Evolutionary conservation across 2,797 vertebrate species (phyloP).

Genomic region (Monodelphis domestica): DNA sequence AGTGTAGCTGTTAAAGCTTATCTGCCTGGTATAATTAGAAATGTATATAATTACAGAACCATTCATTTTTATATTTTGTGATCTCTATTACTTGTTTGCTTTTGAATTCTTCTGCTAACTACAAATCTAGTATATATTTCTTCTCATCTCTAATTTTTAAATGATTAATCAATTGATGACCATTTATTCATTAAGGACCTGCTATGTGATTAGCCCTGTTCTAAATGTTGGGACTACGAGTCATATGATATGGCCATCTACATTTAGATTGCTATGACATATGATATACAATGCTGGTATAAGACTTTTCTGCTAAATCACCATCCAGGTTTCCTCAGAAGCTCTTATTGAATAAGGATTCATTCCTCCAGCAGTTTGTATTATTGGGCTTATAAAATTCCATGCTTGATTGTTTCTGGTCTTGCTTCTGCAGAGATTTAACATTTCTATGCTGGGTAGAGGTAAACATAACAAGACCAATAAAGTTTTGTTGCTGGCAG

Average conservation of each 20-base stretch:
- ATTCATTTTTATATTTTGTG: not conserved
- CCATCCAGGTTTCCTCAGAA: not conserved
- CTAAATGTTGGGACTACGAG: not conserved
- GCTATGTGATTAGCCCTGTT: not conserved
- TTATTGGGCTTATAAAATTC: not conserved
- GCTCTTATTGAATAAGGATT: not conserved
- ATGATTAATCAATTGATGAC: not conserved
- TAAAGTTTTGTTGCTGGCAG: not conserved
- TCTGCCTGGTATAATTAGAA: not conserved
- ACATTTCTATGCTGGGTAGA: not conserved
- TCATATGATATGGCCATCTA: not conserved
- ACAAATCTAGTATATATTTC: not conserved
- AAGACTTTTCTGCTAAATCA: not conserved
- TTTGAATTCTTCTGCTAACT: not conserved
- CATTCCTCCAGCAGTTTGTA: not conserved
- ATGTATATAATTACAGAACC: not conserved
- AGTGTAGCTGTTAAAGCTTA: not conserved
- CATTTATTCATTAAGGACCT: not conserved
- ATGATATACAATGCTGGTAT: not conserved
- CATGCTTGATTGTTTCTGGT: not conserved
- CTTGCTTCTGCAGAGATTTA: not conserved
- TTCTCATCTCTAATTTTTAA: not conserved
- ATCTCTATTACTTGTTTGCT: not conserved
- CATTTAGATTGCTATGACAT: not conserved
- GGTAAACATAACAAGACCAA: not conserved